Evolutionary conservation across 2,888 invertebrate species (phyloP).

Genomic region (Orthonevra nobilis): DNA sequence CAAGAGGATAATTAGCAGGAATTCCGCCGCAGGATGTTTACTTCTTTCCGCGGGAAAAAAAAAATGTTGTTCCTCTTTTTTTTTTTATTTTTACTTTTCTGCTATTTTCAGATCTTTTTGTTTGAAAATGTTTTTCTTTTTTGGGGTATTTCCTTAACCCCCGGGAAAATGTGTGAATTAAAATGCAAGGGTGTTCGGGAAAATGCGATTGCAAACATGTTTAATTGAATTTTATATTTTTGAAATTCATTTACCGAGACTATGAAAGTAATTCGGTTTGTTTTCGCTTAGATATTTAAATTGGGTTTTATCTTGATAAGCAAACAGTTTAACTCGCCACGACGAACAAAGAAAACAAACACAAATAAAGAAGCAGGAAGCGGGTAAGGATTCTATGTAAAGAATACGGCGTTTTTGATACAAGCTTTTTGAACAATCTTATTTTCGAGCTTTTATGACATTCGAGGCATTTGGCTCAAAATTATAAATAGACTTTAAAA

Average conservation of each 20-base stretch:
- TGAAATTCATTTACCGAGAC: neutral
- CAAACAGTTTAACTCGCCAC: slow-evolving; percentile 23
- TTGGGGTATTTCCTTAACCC: neutral
- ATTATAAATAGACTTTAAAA: too few species aligned
- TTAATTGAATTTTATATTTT: slow-evolving; percentile 56
- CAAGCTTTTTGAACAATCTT: too few species aligned
- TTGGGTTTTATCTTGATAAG: slow-evolving; percentile 16
- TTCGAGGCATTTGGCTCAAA: too few species aligned
- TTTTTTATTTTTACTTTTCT: too few species aligned
- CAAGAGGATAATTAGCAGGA: slow-evolving; percentile 64
- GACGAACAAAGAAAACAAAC: slow-evolving; percentile 3
- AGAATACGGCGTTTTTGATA: too few species aligned
- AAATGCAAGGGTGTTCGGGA: slow-evolving; percentile 10
- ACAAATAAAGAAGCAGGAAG: too few species aligned
- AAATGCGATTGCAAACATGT: slow-evolving; percentile 22
- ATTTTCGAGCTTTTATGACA: too few species aligned
- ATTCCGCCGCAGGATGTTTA: slow-evolving; percentile 62
- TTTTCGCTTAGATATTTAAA: slow-evolving; percentile 20
- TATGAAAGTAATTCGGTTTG: slow-evolving; percentile 1
- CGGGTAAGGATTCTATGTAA: too few species aligned
- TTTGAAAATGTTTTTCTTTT: neutral
- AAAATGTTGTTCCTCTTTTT: slow-evolving; percentile 10
- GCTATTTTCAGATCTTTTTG: slow-evolving; percentile 12
- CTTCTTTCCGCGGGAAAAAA: slow-evolving; percentile 9
- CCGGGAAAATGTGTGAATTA: slow-evolving; percentile 45